Conservation (phyloP, 2,888 invertebrate genomes). For the Xestia xanthographa region DNA sequence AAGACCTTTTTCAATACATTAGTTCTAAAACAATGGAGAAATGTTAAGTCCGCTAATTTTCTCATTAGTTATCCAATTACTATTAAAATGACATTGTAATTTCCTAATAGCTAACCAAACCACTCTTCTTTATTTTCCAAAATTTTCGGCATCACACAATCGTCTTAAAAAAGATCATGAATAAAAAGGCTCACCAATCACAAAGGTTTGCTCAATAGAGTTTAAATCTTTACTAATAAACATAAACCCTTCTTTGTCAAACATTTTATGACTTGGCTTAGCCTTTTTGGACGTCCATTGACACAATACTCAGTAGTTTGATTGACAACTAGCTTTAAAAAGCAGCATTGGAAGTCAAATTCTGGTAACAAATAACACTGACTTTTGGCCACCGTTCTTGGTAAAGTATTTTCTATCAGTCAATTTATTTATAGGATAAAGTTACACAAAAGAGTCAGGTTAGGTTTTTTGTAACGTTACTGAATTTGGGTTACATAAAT, state of each 20-base stretch:
- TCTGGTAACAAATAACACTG: neutral
- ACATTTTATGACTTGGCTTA: slow-evolving; percentile 32
- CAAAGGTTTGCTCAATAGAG: slow-evolving; percentile 46
- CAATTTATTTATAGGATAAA: slow-evolving; percentile 43
- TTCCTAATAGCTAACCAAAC: neutral
- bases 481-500: slow-evolving; percentile 17
- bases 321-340: slow-evolving; percentile 6
- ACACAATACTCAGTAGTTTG: neutral
- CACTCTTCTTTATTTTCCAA: neutral
- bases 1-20: neutral
- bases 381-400: slow-evolving; percentile 35
- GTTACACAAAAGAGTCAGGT: slow-evolving; percentile 33
- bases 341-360: slow-evolving; percentile 9
- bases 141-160: slow-evolving; percentile 29
- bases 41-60: neutral
- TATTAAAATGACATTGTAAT: slow-evolving; percentile 3
- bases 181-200: slow-evolving; percentile 27
- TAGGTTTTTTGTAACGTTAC: slow-evolving; percentile 17
- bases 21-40: neutral
- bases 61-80: slow-evolving; percentile 27
- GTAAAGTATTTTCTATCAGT: slow-evolving; percentile 39
- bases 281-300: slow-evolving; percentile 18
- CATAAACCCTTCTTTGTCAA: slow-evolving; percentile 45
- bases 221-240: slow-evolving; percentile 42
- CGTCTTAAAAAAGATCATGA: slow-evolving; percentile 14